These are phyloP conservation scores for Pampusana beccarii DNA, from an alignment of 2,113 vertebrate species.

Conservation along the genomic window DNA sequence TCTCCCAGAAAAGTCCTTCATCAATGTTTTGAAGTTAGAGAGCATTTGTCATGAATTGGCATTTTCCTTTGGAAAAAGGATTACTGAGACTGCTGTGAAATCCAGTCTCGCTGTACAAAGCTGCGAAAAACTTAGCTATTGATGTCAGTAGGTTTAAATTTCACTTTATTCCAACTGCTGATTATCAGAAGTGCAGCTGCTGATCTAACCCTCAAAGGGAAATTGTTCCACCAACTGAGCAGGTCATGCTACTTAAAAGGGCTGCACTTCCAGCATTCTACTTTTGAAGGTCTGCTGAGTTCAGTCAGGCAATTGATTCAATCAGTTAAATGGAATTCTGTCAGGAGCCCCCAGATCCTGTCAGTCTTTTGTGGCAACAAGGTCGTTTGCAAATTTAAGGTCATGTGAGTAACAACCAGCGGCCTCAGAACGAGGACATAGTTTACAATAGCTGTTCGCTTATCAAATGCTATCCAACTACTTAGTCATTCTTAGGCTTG, in stretches of 20 bases:
- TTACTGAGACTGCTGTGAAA: slow-evolving; percentile 58
- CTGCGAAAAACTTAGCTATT: slow-evolving; percentile 33
- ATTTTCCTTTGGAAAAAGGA: slow-evolving; percentile 65
- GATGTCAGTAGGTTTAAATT: slow-evolving; percentile 48
- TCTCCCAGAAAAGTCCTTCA: slow-evolving; percentile 38
- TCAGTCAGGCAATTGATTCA: not conserved
- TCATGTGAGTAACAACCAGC: not conserved
- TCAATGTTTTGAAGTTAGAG: slow-evolving; percentile 54
- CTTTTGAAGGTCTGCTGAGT: not conserved
- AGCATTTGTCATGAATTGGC: slow-evolving; percentile 52
- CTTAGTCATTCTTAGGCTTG: slow-evolving; percentile 61
- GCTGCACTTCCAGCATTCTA: not conserved
- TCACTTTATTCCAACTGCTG: slow-evolving; percentile 22
- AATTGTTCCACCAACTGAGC: not conserved
- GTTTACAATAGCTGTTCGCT: slow-evolving; percentile 50
- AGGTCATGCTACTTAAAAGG: not conserved
- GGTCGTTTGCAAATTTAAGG: not conserved
- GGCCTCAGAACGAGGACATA: not conserved
- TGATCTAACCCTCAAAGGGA: not conserved
- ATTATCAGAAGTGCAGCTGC: not conserved
- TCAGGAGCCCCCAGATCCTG: not conserved
- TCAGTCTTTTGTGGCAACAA: not conserved
- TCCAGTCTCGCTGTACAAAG: slow-evolving; percentile 39
- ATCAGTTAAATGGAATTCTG: not conserved
- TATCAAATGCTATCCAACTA: slow-evolving; percentile 51